Conservation (phyloP, 1,140 invertebrate genomes). For the Temnothorax curvispinosus region DNA sequence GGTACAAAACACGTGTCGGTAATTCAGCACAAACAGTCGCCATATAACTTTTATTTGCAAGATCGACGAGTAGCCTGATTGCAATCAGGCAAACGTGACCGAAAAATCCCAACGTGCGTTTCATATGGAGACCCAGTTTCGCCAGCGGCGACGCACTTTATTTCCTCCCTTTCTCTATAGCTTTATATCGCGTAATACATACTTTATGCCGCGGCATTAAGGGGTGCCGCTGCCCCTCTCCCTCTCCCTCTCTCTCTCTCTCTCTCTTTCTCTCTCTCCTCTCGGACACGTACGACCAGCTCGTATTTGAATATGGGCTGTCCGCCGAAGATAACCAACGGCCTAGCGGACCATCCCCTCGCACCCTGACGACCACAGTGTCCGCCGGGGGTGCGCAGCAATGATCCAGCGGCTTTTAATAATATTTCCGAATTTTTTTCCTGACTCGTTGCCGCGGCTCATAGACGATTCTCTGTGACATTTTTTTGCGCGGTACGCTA, state of each 20-base stretch:
- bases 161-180: conserved; percentile 47
- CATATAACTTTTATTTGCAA: conserved; percentile 73
- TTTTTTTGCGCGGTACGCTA: conserved; percentile 72
- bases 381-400: conserved; percentile 20
- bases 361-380: conserved; percentile 39
- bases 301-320: conserved; percentile 71
- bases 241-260: neutral
- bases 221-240: conserved; percentile 14
- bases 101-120: conserved; percentile 70
- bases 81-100: conserved; percentile 75
- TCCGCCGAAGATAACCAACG: conserved; percentile 75
- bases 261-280: neutral
- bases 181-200: conserved; percentile 64
- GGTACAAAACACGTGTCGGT: conserved; percentile 59
- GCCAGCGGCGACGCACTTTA: conserved; percentile 42
- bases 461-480: conserved; percentile 75
- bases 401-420: conserved; percentile 75
- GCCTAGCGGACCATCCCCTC: conserved; percentile 51
- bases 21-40: conserved; percentile 67
- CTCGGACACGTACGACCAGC: conserved; percentile 31
- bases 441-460: conserved; percentile 49
- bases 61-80: conserved; percentile 72
- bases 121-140: conserved; percentile 59
- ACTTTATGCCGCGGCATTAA: conserved; percentile 64
- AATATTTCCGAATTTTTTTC: conserved; percentile 77